Evolutionary conservation across 1,140 invertebrate species (phyloP).

Genomic region (Chymomyza costata): DNA sequence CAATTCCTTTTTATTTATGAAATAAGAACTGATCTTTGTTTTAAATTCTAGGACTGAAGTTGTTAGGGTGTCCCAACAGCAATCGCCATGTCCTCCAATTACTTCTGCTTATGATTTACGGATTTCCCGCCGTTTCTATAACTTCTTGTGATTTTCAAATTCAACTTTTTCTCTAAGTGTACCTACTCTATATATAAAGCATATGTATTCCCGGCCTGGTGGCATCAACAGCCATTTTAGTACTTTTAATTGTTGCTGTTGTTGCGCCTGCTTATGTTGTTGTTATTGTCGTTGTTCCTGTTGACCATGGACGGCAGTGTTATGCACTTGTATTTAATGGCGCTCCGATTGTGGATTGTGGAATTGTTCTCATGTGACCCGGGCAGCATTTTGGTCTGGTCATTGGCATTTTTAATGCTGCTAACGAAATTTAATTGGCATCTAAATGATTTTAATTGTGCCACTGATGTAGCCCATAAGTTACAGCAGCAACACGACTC

Average conservation of each 20-base stretch:
- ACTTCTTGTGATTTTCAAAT: too few species aligned
- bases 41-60: too few species aligned
- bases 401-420: slow-evolving; percentile 60
- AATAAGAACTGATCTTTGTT: too few species aligned
- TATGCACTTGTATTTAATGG: not conserved
- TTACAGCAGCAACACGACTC: slow-evolving; percentile 51
- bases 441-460: slow-evolving; percentile 73
- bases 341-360: slow-evolving; percentile 44
- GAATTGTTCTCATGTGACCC: slow-evolving; percentile 70
- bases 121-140: too few species aligned
- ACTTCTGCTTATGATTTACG: too few species aligned
- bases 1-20: too few species aligned
- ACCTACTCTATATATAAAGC: too few species aligned
- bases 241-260: slow-evolving; percentile 58
- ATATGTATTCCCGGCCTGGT: too few species aligned
- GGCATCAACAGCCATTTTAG: slow-evolving; percentile 59
- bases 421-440: slow-evolving; percentile 73
- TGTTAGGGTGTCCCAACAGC: too few species aligned
- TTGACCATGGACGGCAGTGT: not conserved
- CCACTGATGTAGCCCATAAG: slow-evolving; percentile 68
- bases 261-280: slow-evolving; percentile 30
- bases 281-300: not conserved
- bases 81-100: too few species aligned
- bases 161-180: too few species aligned
- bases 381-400: slow-evolving; percentile 12